phyloP scores from a whole-genome alignment of 2,797 vertebrate species.

The Clarias platycephalus region DNA sequence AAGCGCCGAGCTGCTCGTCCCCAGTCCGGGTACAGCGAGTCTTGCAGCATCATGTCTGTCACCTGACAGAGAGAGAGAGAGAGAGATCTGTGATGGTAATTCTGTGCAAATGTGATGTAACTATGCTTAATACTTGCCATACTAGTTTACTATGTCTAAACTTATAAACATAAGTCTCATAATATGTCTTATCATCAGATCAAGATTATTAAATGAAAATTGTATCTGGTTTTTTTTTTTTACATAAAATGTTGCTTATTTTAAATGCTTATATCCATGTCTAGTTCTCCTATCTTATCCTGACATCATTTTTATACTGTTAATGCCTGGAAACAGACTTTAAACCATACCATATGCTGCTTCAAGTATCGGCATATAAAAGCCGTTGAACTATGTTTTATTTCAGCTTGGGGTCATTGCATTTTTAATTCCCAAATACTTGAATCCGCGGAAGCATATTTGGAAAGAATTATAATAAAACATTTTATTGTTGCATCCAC shows the following conservation, averaged over 20 bases:
- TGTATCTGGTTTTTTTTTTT: too few relatives aligned
- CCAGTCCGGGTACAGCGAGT: constrained; percentile 92
- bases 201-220: too few relatives aligned
- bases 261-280: background rate
- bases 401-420: background rate
- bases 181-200: background rate
- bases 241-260: background rate
- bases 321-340: background rate
- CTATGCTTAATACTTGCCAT: background rate
- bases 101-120: constrained; percentile 12
- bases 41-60: constrained; percentile 99
- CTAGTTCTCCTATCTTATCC: background rate
- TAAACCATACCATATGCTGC: background rate
- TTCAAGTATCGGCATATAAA: background rate
- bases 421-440: background rate
- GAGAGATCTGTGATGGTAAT: background rate
- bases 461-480: background rate
- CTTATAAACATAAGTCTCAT: background rate
- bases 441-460: background rate
- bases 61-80: constrained; percentile 74
- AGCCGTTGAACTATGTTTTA: background rate
- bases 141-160: background rate
- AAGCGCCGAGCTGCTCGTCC: constrained; percentile 88
- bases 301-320: background rate
- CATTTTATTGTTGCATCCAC: background rate